Evolutionary conservation across 2,888 invertebrate genomes (phyloP).

Genomic region (Caenorhabditis japonica): DNA sequence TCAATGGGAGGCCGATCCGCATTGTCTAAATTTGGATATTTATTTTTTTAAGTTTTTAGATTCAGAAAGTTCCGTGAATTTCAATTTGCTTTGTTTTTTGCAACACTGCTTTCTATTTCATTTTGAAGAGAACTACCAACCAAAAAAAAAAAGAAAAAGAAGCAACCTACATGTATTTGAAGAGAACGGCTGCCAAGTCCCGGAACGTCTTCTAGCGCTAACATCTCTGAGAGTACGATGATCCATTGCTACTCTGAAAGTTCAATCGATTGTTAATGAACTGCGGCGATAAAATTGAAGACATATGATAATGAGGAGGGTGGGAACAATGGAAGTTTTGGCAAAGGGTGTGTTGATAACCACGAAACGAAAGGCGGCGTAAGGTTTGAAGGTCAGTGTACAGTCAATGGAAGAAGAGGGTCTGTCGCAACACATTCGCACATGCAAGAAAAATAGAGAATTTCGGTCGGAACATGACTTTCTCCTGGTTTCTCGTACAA

Average conservation of each 20-base stretch:
- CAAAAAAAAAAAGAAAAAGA: no score
- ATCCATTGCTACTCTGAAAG: constrained; percentile 44
- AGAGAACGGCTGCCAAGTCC: constrained; percentile 47
- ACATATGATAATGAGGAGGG: constrained; percentile 44
- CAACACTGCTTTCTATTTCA: no score
- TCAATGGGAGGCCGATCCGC: constrained; percentile 48
- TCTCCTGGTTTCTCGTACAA: constrained; percentile 43
- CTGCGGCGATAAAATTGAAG: constrained; percentile 3
- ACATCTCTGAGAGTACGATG: constrained; percentile 46
- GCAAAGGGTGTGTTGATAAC: constrained; percentile 44
- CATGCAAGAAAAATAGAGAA: constrained; percentile 27
- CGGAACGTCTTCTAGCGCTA: constrained; percentile 27
- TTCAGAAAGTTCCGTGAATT: no score
- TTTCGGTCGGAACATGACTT: constrained; percentile 43
- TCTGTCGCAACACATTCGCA: constrained; percentile 9
- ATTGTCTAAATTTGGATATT: no score
- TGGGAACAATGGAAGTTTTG: constrained; percentile 11
- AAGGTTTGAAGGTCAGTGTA: constrained; percentile 47
- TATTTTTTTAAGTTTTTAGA: no score
- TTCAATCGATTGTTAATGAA: neutral
- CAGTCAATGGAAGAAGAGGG: constrained; percentile 37
- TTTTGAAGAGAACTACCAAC: no score
- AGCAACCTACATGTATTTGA: constrained; percentile 36
- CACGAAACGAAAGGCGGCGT: constrained; percentile 34
- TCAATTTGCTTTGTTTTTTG: no score